phyloP scores from a whole-genome alignment of 2,888 invertebrate genomes.

The Drosophila subquinaria region DNA sequence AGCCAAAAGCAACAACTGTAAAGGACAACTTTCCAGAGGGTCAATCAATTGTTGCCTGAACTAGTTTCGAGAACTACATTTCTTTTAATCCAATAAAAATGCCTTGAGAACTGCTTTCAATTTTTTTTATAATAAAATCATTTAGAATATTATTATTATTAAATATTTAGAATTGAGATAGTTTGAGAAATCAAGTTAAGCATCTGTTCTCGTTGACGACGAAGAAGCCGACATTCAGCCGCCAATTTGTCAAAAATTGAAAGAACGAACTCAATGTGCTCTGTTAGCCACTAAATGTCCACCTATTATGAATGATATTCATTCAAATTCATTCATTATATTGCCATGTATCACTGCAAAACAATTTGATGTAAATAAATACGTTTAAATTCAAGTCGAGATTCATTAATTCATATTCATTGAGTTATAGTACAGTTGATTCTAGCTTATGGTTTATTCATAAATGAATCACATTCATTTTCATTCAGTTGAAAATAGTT shows the following conservation, averaged over 20 bases:
- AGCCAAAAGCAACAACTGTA: background rate
- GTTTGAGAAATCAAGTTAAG: no score
- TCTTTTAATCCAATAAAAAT: background rate
- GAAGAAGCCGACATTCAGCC: no score
- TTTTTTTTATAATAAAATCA: background rate
- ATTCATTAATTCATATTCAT: background rate
- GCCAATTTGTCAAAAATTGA: no score
- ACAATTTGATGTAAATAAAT: background rate
- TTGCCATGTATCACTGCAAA: background rate
- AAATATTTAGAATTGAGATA: background rate
- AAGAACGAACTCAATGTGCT: no score
- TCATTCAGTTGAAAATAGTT: background rate
- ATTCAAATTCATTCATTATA: background rate
- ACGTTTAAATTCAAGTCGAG: background rate
- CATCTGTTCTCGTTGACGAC: no score
- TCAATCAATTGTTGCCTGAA: constrained; percentile 2
- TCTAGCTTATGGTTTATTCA: background rate
- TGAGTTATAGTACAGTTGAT: background rate
- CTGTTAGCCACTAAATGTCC: no score
- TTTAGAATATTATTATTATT: background rate
- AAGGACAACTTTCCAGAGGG: background rate
- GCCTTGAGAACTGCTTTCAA: background rate
- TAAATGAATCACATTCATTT: background rate
- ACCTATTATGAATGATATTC: background rate
- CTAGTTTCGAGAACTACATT: background rate